Evolutionary conservation across 2,797 vertebrate species (phyloP).

Genomic region (Neosilurus mollespiculum): DNA sequence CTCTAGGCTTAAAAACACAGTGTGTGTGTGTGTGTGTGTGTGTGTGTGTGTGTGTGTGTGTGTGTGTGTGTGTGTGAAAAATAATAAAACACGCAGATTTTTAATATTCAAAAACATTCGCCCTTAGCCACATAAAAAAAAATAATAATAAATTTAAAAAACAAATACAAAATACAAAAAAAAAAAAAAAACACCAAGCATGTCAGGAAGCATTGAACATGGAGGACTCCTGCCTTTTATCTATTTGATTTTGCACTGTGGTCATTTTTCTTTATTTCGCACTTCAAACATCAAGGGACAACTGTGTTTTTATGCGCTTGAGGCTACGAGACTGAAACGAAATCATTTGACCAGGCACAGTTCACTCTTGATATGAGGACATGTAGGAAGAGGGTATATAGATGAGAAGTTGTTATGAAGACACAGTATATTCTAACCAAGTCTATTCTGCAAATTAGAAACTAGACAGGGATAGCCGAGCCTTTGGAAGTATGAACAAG

Average conservation of each 20-base stretch:
- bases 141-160: conserved; percentile 63
- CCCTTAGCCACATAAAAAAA: conserved; percentile 69
- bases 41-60: not conserved
- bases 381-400: conserved; percentile 36
- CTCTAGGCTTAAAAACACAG: not conserved
- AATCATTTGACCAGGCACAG: conserved; percentile 70
- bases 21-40: not conserved
- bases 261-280: conserved; percentile 81
- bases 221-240: conserved; percentile 75
- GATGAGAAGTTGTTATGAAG: conserved; percentile 53
- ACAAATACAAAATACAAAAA: conserved; percentile 84
- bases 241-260: conserved; percentile 83
- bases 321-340: conserved; percentile 79
- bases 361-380: conserved; percentile 57
- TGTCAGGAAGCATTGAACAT: conserved; percentile 77
- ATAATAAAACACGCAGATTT: conserved; percentile 42
- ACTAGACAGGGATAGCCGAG: conserved; percentile 65
- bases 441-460: conserved; percentile 67
- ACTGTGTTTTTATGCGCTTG: conserved; percentile 83
- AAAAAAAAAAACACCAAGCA: conserved; percentile 77
- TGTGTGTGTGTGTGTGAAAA: not conserved
- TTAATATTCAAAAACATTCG: conserved; percentile 65
- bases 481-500: conserved; percentile 69
- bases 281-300: conserved; percentile 81
- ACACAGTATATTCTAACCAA: conserved; percentile 77